phyloP scores from a whole-genome alignment of 1,140 invertebrate species.

The Lepidotrigona ventralis region DNA sequence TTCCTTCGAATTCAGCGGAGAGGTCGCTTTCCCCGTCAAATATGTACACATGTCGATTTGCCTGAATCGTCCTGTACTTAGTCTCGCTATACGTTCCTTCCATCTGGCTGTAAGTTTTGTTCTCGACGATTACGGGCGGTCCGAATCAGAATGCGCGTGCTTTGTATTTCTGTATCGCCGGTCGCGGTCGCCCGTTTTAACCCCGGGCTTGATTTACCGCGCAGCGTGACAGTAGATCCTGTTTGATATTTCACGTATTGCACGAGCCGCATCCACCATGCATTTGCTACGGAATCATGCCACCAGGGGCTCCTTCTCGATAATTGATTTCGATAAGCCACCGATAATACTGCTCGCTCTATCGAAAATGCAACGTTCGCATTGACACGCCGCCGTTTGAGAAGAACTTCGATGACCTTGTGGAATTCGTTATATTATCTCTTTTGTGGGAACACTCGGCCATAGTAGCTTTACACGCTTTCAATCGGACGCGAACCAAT shows the following conservation, averaged over 20 bases:
- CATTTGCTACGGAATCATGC: slow-evolving; percentile 49
- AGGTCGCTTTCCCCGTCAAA: not conserved
- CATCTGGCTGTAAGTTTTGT: slow-evolving; percentile 54
- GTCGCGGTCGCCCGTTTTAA: slow-evolving; percentile 51
- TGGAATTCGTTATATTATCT: not conserved
- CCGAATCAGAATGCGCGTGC: slow-evolving; percentile 59
- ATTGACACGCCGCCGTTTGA: not conserved
- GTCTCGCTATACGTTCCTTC: slow-evolving; percentile 24
- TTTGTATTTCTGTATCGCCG: slow-evolving; percentile 65
- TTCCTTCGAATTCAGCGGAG: not conserved
- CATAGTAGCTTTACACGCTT: too few relatives aligned
- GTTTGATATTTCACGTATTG: slow-evolving; percentile 60
- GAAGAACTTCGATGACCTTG: not conserved
- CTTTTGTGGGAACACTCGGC: not conserved
- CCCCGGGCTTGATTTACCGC: slow-evolving; percentile 58
- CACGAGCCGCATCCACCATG: slow-evolving; percentile 28
- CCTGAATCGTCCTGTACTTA: slow-evolving; percentile 50
- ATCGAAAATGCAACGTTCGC: not conserved
- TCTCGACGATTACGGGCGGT: slow-evolving; percentile 60
- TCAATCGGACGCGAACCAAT: too few relatives aligned
- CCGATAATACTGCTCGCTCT: not conserved
- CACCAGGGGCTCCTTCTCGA: not conserved
- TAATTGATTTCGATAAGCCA: slow-evolving; percentile 44
- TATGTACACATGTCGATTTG: not conserved
- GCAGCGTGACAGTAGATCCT: slow-evolving; percentile 52